Base-by-base conservation (phyloP, 2,888 invertebrate genomes). In the Phengaris alcon region DNA sequence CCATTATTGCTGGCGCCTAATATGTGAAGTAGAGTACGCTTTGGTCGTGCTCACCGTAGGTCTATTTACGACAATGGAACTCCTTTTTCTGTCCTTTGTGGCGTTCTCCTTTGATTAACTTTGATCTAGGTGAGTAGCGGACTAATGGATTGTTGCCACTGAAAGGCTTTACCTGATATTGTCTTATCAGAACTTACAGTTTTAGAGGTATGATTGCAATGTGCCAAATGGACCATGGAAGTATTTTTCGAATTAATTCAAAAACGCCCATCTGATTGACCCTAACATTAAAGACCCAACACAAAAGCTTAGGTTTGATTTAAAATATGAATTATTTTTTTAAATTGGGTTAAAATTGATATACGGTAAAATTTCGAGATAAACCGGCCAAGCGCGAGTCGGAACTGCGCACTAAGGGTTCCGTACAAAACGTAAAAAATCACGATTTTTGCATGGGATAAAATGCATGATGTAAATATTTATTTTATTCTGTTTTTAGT, bases 1-100 rank as follows among this genome's bases (percentile, higher is more conserved):
- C 6, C 48, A 48, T 48, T 48, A 6, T 7, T 48, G 6, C 8
- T 48, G 48, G n/a, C 5, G n/a, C n/a, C 55, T 52, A 70, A 54
- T 74, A 22, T 22, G 6, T 46, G 6, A 82, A 81, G 84, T 86
- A 84, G 88, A 93, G 90, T 83, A 85, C 46, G 73, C 76, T 81
- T 74, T 77, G 48, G 0, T 35, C 2, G 51, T 76, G 15, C 75
- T 54, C 73, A 54, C 73, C 70, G 77, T 75, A 78, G 79, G 75
- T 84, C 84, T 87, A 87, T 88, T 88, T 87, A 79, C 86, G 86
- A 89, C 90, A 90, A 89, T 87, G 86, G 87, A 85, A 88, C 88
- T 90, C 88, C 89, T 90, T 91, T 91, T 91, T 87, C 85, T 88
- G 86, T 88, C 86, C 89, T 91, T 92, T 92, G 91, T 91, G 89